Base-by-base conservation (phyloP, 1,140 invertebrate genomes). In the Sarcophaga peregrina region DNA sequence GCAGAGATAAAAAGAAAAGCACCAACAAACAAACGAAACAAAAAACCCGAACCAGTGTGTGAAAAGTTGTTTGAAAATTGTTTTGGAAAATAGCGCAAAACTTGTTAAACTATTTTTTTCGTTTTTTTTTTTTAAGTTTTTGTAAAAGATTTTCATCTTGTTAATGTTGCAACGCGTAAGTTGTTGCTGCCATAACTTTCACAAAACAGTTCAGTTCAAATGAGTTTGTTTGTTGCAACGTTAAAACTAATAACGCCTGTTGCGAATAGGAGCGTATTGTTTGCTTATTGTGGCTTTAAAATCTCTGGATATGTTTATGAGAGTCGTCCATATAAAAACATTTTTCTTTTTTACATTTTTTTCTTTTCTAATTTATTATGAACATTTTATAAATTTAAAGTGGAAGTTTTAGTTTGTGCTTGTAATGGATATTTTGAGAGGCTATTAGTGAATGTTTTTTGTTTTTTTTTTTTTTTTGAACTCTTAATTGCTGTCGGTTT, bases 101-200 rank as follows among this genome's bases (percentile, higher is more conserved):
- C 62, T 68, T 68, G 62, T 68, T 68, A 68, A 58, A 58, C 54
- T 58, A n/a, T 68, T 20, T 68, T 68, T 68, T 68, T n/a, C 20
- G 62, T 62, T 11, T 62, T 37, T 37, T 37, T 37, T 37, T 37
- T 37, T 37, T 37, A n/a, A n/a, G 52, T 13, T n/a, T 25, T 68
- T 68, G n/a, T n/a, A n/a, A 8, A 25, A 68, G 13, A n/a, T 62
- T 17, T n/a, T n/a, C 3, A 68, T 68, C n/a, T 68, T 68, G 17
- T 20, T n/a, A 8, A 68, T 68, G 62, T 68, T 68, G 17, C 62
- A 68, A 37, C 10, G 54, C 62, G 6, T 68, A n/a, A 8, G 10
- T 37, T 37, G 25, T 37, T 10, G 17, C 20, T 68, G 62, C 17
- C 17, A 68, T 68, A 68, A 68, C 62, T 68, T 68, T 68, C 62